These are phyloP conservation scores for Hirudo medicinalis DNA, from an alignment of 1,140 invertebrate genomes.

Conservation along the genomic window DNA sequence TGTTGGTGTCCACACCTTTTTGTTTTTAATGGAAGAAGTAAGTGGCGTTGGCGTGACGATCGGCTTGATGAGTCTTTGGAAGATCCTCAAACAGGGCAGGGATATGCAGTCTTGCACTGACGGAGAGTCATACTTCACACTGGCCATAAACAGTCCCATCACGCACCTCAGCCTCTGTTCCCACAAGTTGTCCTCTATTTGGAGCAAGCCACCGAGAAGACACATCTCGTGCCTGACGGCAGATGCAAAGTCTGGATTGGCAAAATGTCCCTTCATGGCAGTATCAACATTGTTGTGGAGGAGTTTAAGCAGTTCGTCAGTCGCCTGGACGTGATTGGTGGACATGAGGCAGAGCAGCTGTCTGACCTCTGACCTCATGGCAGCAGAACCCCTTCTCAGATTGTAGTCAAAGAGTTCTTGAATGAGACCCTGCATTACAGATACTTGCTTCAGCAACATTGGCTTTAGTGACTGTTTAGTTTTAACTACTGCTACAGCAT, in stretches of 20 bases:
- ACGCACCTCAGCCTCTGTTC: slow-evolving; percentile 68
- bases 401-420: slow-evolving; percentile 81
- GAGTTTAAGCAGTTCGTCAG: slow-evolving; percentile 66
- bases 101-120: slow-evolving; percentile 62
- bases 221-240: slow-evolving; percentile 74
- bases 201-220: slow-evolving; percentile 67
- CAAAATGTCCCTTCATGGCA: slow-evolving; percentile 42
- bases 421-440: slow-evolving; percentile 58
- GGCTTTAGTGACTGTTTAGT: too few species aligned
- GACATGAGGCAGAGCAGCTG: slow-evolving; percentile 78
- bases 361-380: slow-evolving; percentile 43
- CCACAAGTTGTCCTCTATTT: slow-evolving; percentile 88
- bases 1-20: slow-evolving; percentile 24
- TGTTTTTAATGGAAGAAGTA: slow-evolving; percentile 26
- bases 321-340: slow-evolving; percentile 70
- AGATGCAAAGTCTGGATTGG: slow-evolving; percentile 54
- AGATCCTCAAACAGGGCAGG: slow-evolving; percentile 68
- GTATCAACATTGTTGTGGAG: slow-evolving; percentile 61
- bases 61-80: slow-evolving; percentile 63
- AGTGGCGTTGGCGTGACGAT: slow-evolving; percentile 32
- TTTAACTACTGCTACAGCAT: too few species aligned
- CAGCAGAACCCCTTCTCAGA: slow-evolving; percentile 55
- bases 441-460: background rate
- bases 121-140: slow-evolving; percentile 56
- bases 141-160: slow-evolving; percentile 60